These are phyloP conservation scores for Pollicipes pollicipes DNA, from an alignment of 1,140 invertebrate species.

Conservation along the genomic window DNA sequence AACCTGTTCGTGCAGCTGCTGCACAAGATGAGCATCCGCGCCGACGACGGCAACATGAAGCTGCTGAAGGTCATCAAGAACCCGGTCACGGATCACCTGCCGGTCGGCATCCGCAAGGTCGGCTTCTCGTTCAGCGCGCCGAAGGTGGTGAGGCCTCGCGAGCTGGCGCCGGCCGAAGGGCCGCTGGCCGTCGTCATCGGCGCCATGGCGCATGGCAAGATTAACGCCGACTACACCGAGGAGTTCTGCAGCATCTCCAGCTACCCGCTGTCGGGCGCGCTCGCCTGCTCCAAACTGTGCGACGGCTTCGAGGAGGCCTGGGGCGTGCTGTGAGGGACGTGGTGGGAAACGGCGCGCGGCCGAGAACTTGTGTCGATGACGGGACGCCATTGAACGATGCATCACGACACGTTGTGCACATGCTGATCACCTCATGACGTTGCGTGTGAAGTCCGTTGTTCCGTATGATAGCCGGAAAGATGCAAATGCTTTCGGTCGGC, in stretches of 20 bases:
- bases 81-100: slow-evolving; percentile 83
- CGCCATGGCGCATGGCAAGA: slow-evolving; percentile 91
- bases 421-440: too few relatives aligned
- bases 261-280: slow-evolving; percentile 87
- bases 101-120: slow-evolving; percentile 82
- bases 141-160: slow-evolving; percentile 50
- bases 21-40: slow-evolving; percentile 81
- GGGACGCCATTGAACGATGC: too few relatives aligned
- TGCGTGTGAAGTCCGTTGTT: too few relatives aligned
- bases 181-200: slow-evolving; percentile 84
- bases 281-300: slow-evolving; percentile 93
- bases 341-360: too few relatives aligned
- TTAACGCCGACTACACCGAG: slow-evolving; percentile 76
- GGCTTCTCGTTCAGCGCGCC: slow-evolving; percentile 76
- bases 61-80: slow-evolving; percentile 95
- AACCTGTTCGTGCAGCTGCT: slow-evolving; percentile 74
- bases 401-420: too few relatives aligned
- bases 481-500: too few relatives aligned
- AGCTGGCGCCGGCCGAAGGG: slow-evolving; percentile 59
- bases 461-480: too few relatives aligned
- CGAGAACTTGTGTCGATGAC: too few relatives aligned
- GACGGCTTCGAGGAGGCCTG: slow-evolving; percentile 92
- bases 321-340: slow-evolving; percentile 62
- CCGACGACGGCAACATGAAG: slow-evolving; percentile 73
- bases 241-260: slow-evolving; percentile 79